Percentiles rank a stretch among this genome's conserved stretches.
Conservation (phyloP, 2,113 vertebrate genomes). For the Seriola dumerili region DNA sequence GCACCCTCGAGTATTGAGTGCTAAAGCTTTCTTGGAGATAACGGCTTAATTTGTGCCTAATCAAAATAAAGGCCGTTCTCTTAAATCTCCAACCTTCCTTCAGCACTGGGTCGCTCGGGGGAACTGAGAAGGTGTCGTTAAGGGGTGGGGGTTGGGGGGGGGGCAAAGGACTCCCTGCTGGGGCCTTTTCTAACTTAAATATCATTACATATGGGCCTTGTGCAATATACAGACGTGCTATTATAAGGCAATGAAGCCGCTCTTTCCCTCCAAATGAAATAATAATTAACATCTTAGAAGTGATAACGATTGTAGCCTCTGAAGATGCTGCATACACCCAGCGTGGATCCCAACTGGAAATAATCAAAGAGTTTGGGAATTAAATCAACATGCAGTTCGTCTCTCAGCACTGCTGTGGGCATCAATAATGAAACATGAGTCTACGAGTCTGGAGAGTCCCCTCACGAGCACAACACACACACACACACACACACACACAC, state of each 20-base stretch:
- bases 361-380: constrained; percentile 50
- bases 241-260: neutral
- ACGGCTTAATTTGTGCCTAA: constrained; percentile 76
- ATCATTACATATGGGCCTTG: neutral
- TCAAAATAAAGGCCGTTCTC: constrained; percentile 69
- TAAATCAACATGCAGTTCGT: constrained; percentile 48
- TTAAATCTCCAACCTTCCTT: constrained; percentile 51
- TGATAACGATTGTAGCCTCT: neutral
- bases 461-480: constrained; percentile 16
- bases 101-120: constrained; percentile 7
- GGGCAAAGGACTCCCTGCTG: neutral
- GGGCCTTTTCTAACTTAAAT: constrained; percentile 27
- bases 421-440: constrained; percentile 60
- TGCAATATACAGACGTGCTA: neutral
- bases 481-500: neutral
- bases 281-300: constrained; percentile 29
- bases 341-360: constrained; percentile 20
- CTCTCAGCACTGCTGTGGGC: constrained; percentile 30
- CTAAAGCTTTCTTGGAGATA: constrained; percentile 77
- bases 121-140: constrained; percentile 28
- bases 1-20: constrained; percentile 75
- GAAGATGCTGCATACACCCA: constrained; percentile 23
- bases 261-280: constrained; percentile 8
- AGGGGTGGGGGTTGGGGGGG: constrained; percentile 6
- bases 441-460: constrained; percentile 39